Base-by-base conservation (phyloP, 2,797 vertebrate genomes). In the Xiphorhynchus erythropygius region DNA sequence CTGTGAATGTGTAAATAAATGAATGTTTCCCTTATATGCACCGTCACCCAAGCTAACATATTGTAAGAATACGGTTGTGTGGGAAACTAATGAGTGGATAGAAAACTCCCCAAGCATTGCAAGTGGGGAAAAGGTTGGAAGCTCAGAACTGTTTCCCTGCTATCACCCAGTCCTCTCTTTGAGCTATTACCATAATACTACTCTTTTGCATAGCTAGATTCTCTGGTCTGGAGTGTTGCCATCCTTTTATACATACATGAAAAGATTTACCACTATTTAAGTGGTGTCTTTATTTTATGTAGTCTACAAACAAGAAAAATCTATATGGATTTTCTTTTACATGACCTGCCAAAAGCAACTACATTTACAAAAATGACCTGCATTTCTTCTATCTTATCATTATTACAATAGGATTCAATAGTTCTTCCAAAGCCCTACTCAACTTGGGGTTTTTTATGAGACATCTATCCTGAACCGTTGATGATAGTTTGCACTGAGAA, bases 1-100 rank as follows among this genome's bases (percentile, higher is more conserved):
- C 89, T 95, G 87, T 42, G 84, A 87, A 74, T 28, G 30, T 33
- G 32, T 53, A 81, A 93, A 93, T 57, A 93, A 89, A 67, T 60
- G 19, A 90, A 46, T 44, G 19, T 18, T 91, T 77, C 53, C 82
- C 59, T 85, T 57, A 44, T 16, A 56, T 32, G 53, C 41, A 47
- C n/a, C 0, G 0, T 16, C 30, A 80, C 87, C 64, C 60, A 44
- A 56, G 37, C 39, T 42, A 63, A 50, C n/a, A 7, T 47, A 28
- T 25, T 55, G 55, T 69, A 84, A 83, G 49, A 65, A 49, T 39
- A 46, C 19, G 30, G 28, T 32, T 63, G 33, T 47, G 39, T 50
- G 53, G 60, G 41, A 89, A 89, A 56, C 8, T 87, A 87, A 70
- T 37, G 60, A 84, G 5, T 30, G 3, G 50, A 71, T 7, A 8